A percentile compares a stretch with the other conserved stretches of the same genome.
phyloP scores from a whole-genome alignment of 2,888 invertebrate species.

The Leptinotarsa peninsularis region DNA sequence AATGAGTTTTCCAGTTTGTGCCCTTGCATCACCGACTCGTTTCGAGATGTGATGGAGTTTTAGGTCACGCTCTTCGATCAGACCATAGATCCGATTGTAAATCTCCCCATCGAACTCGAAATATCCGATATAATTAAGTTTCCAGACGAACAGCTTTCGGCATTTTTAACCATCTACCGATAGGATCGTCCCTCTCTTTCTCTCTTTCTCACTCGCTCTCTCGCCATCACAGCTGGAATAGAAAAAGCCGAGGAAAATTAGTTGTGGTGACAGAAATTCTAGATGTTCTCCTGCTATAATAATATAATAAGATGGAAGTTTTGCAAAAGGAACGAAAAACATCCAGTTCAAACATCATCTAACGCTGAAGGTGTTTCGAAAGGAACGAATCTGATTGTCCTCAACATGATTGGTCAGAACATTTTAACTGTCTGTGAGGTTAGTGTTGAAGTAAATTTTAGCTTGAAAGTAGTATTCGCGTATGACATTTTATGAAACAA shows the following conservation, averaged over 20 bases:
- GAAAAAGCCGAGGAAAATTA: not conserved
- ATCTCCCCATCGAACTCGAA: slow-evolving; percentile 60
- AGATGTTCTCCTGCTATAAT: too few species aligned
- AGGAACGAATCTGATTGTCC: too few species aligned
- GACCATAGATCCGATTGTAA: slow-evolving; percentile 62
- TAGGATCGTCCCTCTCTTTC: not conserved
- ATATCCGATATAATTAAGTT: slow-evolving; percentile 65
- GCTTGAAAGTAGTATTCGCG: too few species aligned
- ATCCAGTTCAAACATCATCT: too few species aligned
- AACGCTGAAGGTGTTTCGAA: too few species aligned
- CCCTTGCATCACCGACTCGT: slow-evolving; percentile 20
- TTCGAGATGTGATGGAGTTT: slow-evolving; percentile 30
- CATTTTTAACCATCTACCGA: slow-evolving; percentile 52
- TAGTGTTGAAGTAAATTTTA: too few species aligned
- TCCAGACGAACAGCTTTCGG: slow-evolving; percentile 62
- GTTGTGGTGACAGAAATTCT: not conserved
- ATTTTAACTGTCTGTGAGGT: too few species aligned
- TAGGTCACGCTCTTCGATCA: slow-evolving; percentile 57
- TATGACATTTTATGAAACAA: too few species aligned
- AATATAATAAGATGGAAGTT: too few species aligned
- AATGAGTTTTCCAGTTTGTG: slow-evolving; percentile 33
- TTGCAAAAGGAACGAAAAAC: too few species aligned
- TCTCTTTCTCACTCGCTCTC: not conserved
- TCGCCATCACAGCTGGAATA: not conserved
- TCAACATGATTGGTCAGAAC: too few species aligned